Evolutionary conservation across 1,140 invertebrate species (phyloP).

Genomic region (Polypedilum vanderplanki): DNA sequence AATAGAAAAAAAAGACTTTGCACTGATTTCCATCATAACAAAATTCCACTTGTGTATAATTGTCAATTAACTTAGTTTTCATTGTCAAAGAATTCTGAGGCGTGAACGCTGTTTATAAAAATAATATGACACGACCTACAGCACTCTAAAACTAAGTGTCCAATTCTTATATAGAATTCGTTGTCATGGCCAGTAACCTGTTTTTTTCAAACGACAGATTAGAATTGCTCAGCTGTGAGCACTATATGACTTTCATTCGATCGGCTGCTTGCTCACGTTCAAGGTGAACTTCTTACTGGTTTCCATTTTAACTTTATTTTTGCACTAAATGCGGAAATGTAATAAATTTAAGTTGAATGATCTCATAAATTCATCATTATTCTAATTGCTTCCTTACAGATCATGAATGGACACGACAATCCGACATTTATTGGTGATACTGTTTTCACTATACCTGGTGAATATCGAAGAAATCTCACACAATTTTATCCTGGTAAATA

Average conservation of each 20-base stretch:
- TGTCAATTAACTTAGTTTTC: too few species aligned
- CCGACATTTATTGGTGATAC: conserved; percentile 10
- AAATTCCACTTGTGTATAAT: too few species aligned
- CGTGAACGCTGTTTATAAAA: too few species aligned
- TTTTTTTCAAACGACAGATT: background rate
- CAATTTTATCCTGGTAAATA: background rate
- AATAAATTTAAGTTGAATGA: background rate
- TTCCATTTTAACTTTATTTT: background rate
- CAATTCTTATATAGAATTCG: too few species aligned
- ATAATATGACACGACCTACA: too few species aligned
- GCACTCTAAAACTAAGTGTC: too few species aligned
- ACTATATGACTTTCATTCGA: background rate
- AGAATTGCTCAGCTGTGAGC: conserved; percentile 16
- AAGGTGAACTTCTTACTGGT: background rate
- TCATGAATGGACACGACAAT: background rate
- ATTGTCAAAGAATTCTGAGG: too few species aligned
- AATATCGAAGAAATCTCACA: background rate
- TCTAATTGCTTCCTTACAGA: background rate
- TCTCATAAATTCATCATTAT: background rate
- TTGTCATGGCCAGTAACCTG: background rate
- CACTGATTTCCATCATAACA: too few species aligned
- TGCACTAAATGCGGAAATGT: background rate
- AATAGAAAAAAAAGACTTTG: too few species aligned
- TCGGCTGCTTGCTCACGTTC: background rate
- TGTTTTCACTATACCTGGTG: background rate